Conservation (phyloP, 2,113 vertebrate species). For the Pantherophis guttatus region DNA sequence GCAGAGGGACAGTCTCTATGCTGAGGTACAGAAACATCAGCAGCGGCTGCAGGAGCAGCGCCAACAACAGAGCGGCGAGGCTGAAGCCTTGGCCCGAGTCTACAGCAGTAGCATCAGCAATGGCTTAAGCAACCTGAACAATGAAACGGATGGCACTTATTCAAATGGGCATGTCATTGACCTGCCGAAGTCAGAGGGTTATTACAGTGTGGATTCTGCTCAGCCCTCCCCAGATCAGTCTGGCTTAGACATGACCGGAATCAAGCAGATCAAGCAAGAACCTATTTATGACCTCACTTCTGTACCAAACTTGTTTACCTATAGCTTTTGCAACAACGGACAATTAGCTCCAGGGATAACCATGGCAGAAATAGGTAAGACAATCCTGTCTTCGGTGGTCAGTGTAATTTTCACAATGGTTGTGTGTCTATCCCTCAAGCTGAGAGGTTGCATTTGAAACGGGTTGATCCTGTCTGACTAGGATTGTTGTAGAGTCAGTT, state of each 20-base stretch:
- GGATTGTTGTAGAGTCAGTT: constrained; percentile 12
- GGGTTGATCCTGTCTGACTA: not conserved
- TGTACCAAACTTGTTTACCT: constrained; percentile 96
- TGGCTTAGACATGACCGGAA: constrained; percentile 95
- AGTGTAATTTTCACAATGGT: not conserved
- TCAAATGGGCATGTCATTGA: constrained; percentile 91
- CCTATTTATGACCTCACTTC: constrained; percentile 97
- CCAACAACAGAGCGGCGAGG: constrained; percentile 92
- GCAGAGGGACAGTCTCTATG: constrained; percentile 95
- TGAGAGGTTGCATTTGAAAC: not conserved
- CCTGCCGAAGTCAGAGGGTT: constrained; percentile 89
- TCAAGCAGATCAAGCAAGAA: constrained; percentile 99
- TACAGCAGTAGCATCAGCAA: constrained; percentile 89
- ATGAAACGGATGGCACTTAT: constrained; percentile 86
- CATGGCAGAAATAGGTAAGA: constrained; percentile 94
- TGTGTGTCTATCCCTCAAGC: not conserved
- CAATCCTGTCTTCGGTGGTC: constrained; percentile 11
- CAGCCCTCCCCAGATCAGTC: constrained; percentile 98
- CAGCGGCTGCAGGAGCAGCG: constrained; percentile 90
- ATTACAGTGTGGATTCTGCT: constrained; percentile 92
- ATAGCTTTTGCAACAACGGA: constrained; percentile 91
- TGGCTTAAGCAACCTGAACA: constrained; percentile 84
- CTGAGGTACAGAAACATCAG: constrained; percentile 98
- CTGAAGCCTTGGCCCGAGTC: constrained; percentile 90
- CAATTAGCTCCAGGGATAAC: constrained; percentile 87